Percentiles rank a stretch among this genome's conserved stretches.
Evolutionary conservation across 2,888 invertebrate species (phyloP).

Genomic region (Teleogryllus oceanicus): DNA sequence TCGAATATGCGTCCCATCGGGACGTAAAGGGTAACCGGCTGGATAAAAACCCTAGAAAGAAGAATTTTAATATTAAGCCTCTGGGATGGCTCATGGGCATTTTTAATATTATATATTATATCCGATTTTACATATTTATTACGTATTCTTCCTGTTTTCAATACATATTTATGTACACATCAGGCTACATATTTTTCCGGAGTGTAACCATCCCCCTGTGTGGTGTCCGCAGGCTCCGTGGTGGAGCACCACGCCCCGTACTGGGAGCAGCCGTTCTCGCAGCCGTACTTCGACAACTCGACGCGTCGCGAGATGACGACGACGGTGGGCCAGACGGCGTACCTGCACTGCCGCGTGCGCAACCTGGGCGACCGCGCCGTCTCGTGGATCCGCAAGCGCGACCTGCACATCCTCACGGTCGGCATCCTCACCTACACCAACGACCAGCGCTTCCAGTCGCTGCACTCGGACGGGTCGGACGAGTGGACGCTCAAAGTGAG

Average conservation of each 20-base stretch:
- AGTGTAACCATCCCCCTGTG: no score
- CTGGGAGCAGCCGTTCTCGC: conserved; percentile 70
- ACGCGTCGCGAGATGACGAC: conserved; percentile 79
- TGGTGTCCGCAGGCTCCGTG: conserved; percentile 38
- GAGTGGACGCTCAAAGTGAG: conserved; percentile 70
- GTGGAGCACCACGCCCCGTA: conserved; percentile 40
- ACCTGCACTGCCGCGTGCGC: conserved; percentile 79
- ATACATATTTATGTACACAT: no score
- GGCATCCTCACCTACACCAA: conserved; percentile 70
- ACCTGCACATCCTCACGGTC: conserved; percentile 72
- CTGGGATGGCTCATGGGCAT: no score
- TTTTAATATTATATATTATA: no score
- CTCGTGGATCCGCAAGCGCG: conserved; percentile 81
- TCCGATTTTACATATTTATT: no score
- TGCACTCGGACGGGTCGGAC: conserved; percentile 67
- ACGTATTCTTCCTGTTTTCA: no score
- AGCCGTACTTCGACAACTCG: conserved; percentile 86
- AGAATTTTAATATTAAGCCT: no score
- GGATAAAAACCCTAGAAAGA: no score
- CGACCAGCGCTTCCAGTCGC: conserved; percentile 67
- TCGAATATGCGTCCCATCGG: no score
- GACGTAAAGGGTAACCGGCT: no score
- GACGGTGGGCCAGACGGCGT: conserved; percentile 81
- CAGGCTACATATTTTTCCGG: no score
- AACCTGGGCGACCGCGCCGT: conserved; percentile 87